Evolutionary conservation across 2,113 vertebrate genomes (phyloP).

Genomic region (Erythrocercus mccallii): DNA sequence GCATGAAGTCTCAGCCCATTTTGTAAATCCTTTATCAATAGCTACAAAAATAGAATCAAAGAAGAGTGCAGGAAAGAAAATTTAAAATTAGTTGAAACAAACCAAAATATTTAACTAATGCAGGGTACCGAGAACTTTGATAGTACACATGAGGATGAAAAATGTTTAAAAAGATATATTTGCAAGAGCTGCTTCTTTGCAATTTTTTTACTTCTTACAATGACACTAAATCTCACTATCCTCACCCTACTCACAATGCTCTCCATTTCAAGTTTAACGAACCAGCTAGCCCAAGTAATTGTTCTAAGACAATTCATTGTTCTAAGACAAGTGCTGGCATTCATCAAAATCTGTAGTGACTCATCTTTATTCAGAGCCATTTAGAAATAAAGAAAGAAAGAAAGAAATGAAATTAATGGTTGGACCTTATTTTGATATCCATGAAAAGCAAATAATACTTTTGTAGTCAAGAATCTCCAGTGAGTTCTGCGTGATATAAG

Average conservation of each 20-base stretch:
- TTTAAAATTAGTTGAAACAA: not conserved
- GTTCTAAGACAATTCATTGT: not conserved
- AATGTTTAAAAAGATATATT: not conserved
- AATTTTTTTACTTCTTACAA: not conserved
- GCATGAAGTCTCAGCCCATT: not conserved
- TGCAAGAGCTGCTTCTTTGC: not conserved
- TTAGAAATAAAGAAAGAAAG: not conserved
- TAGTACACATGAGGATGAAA: not conserved
- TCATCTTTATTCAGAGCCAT: not conserved
- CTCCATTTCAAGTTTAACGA: not conserved
- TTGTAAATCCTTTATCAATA: not conserved
- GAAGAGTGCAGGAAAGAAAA: not conserved
- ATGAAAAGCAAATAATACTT: not conserved
- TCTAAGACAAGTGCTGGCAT: not conserved
- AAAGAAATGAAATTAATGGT: slow-evolving; percentile 10
- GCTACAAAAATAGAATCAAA: not conserved
- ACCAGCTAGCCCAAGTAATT: not conserved
- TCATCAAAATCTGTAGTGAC: not conserved
- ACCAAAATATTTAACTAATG: not conserved
- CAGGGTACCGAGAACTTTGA: not conserved
- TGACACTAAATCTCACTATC: not conserved
- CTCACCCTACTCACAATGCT: not conserved
- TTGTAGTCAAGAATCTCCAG: not conserved
- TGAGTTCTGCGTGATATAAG: not conserved
- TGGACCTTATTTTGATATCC: not conserved